A percentile compares a stretch with the other conserved stretches of the same genome.
These are phyloP conservation scores for Hyppa rectilinea DNA, from an alignment of 2,888 invertebrate species.

Conservation along the genomic window DNA sequence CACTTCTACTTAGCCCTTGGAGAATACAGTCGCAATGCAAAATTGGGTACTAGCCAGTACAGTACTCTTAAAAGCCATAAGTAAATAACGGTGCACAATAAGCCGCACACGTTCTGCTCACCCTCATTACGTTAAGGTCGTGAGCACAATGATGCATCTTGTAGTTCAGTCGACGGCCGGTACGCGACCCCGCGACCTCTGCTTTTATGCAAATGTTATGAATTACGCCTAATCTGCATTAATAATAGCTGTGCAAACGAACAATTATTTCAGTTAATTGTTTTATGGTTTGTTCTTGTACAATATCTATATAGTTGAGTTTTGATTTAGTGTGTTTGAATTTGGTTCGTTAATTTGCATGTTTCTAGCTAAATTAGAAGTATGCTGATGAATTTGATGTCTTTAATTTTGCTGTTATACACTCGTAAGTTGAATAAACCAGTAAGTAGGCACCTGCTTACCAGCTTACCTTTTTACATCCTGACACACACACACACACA, in stretches of 20 bases:
- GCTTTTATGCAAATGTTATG: constrained; percentile 67
- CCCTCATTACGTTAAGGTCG: constrained; percentile 53
- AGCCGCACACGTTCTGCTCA: constrained; percentile 34
- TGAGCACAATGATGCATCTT: constrained; percentile 52
- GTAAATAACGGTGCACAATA: constrained; percentile 30
- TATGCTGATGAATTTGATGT: too few relatives aligned
- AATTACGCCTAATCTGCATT: constrained; percentile 58
- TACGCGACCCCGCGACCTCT: constrained; percentile 58
- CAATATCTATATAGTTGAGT: not conserved
- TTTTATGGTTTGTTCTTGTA: constrained; percentile 15
- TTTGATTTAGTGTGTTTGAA: not conserved
- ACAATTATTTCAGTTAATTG: constrained; percentile 41
- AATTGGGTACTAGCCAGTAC: not conserved
- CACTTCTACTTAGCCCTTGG: too few relatives aligned
- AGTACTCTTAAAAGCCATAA: constrained; percentile 2
- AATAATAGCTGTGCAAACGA: constrained; percentile 51
- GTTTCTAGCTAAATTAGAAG: too few relatives aligned
- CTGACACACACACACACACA: too few relatives aligned
- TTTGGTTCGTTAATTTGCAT: too few relatives aligned
- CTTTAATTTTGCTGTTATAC: too few relatives aligned
- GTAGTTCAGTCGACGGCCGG: constrained; percentile 41
- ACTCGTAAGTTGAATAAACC: too few relatives aligned
- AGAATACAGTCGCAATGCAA: too few relatives aligned
- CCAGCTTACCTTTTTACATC: too few relatives aligned
- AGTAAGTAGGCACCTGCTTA: too few relatives aligned